A percentile compares a stretch with the other conserved stretches of the same genome.
Conservation (phyloP, 53 echinoderm and acorn worm species). For the Zoroaster sp. region DNA sequence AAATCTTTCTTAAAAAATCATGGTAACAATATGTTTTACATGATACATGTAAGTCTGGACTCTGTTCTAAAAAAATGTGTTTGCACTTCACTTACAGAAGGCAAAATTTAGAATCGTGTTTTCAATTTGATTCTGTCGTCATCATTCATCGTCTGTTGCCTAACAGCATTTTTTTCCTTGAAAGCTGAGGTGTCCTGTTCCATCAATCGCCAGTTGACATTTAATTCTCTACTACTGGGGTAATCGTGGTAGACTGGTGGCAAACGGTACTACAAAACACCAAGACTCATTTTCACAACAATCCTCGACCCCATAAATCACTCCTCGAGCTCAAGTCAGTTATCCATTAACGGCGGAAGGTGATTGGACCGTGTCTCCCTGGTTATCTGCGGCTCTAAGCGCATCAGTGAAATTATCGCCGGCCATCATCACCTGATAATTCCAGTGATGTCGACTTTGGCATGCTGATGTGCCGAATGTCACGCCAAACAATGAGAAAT, state of each 20-base stretch:
- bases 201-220: not conserved
- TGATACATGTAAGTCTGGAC: no score
- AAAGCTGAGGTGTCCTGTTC: not conserved
- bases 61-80: no score
- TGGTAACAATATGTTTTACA: no score
- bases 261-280: no score
- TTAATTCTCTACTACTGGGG: not conserved
- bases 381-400: not conserved
- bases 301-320: not conserved
- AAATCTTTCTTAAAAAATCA: no score
- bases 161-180: not conserved
- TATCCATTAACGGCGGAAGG: constrained; percentile 37
- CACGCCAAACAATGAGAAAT: not conserved
- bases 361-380: constrained; percentile 19
- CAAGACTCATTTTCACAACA: not conserved
- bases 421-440: constrained; percentile 52
- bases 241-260: not conserved
- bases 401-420: constrained; percentile 12
- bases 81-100: not conserved
- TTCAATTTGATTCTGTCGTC: not conserved
- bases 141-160: not conserved
- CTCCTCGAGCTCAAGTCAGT: not conserved
- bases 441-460: not conserved
- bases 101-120: not conserved
- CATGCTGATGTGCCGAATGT: not conserved